phyloP scores from a whole-genome alignment of 2,888 invertebrate species.

The Sphecodes monilicornis region DNA sequence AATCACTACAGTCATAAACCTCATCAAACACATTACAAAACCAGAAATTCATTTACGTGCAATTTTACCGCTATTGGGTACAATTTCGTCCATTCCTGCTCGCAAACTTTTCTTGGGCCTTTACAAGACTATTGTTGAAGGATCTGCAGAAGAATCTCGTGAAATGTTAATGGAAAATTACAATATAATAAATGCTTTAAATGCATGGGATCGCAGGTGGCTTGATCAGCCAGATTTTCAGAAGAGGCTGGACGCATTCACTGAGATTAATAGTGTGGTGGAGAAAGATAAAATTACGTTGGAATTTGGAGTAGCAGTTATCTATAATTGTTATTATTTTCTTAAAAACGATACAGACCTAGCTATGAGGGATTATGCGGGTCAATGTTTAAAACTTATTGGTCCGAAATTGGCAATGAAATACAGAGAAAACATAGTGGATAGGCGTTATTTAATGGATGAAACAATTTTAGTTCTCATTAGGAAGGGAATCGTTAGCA shows the following conservation, averaged over 20 bases:
- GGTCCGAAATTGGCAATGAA: slow-evolving; percentile 88
- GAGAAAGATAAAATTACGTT: slow-evolving; percentile 85
- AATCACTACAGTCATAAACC: slow-evolving; percentile 90
- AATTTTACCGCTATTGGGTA: slow-evolving; percentile 90
- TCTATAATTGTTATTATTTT: slow-evolving; percentile 93
- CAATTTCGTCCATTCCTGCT: slow-evolving; percentile 88
- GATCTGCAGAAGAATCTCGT: slow-evolving; percentile 76
- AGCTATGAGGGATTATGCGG: slow-evolving; percentile 92
- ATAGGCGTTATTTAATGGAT: slow-evolving; percentile 89
- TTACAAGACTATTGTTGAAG: slow-evolving; percentile 87
- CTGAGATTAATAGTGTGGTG: slow-evolving; percentile 87
- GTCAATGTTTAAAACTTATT: slow-evolving; percentile 90
- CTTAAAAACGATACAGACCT: slow-evolving; percentile 93
- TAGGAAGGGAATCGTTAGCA: slow-evolving; percentile 89
- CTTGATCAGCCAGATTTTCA: slow-evolving; percentile 98
- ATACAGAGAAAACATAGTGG: slow-evolving; percentile 85
- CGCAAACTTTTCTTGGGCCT: slow-evolving; percentile 89
- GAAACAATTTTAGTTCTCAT: slow-evolving; percentile 91
- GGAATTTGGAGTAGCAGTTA: slow-evolving; percentile 89
- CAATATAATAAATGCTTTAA: slow-evolving; percentile 89
- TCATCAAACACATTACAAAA: slow-evolving; percentile 89
- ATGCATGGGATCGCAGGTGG: slow-evolving; percentile 94
- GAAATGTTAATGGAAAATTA: slow-evolving; percentile 85
- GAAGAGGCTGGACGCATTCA: slow-evolving; percentile 91
- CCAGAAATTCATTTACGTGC: slow-evolving; percentile 89